Conservation (phyloP, 2,888 invertebrate genomes). For the Deladenus siricidicola region DNA sequence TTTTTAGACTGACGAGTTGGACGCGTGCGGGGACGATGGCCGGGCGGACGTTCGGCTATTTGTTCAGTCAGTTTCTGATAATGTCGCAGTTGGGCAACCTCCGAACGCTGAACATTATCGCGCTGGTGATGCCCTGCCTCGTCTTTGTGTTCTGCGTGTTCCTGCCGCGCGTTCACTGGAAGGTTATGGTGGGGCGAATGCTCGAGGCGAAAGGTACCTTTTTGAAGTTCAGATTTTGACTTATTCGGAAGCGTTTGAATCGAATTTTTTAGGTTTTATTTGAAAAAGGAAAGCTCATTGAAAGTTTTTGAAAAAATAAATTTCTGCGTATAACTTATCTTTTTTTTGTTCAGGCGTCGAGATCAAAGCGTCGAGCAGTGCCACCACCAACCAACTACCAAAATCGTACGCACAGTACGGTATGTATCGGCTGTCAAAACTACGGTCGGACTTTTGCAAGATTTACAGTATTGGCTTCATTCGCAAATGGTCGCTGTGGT, state of each 20-base stretch:
- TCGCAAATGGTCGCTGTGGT: slow-evolving; percentile 72
- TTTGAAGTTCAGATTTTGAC: not conserved
- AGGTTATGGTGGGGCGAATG: slow-evolving; percentile 31
- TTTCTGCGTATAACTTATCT: not conserved
- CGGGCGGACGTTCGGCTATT: slow-evolving; percentile 30
- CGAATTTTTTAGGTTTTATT: too few species aligned
- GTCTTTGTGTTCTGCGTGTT: slow-evolving; percentile 29
- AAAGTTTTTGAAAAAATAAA: not conserved
- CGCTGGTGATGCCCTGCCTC: slow-evolving; percentile 28
- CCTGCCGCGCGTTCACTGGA: slow-evolving; percentile 33
- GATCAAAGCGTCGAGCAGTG: slow-evolving; percentile 3
- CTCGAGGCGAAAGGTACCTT: slow-evolving; percentile 24
- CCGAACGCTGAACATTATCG: slow-evolving; percentile 29
- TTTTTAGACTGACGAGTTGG: slow-evolving; percentile 29
- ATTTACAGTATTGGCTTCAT: slow-evolving; percentile 55
- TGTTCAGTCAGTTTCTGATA: slow-evolving; percentile 27
- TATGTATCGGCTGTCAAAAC: slow-evolving; percentile 22
- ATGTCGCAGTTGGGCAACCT: slow-evolving; percentile 27
- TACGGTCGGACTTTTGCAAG: slow-evolving; percentile 30
- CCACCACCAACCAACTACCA: slow-evolving; percentile 15
- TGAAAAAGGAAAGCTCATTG: too few species aligned
- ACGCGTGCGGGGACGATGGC: slow-evolving; percentile 35
- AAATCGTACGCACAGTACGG: slow-evolving; percentile 22
- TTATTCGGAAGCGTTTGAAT: too few species aligned
- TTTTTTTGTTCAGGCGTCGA: slow-evolving; percentile 8